Conservation (phyloP, 2,888 invertebrate species). For the Laspeyria flexula region DNA sequence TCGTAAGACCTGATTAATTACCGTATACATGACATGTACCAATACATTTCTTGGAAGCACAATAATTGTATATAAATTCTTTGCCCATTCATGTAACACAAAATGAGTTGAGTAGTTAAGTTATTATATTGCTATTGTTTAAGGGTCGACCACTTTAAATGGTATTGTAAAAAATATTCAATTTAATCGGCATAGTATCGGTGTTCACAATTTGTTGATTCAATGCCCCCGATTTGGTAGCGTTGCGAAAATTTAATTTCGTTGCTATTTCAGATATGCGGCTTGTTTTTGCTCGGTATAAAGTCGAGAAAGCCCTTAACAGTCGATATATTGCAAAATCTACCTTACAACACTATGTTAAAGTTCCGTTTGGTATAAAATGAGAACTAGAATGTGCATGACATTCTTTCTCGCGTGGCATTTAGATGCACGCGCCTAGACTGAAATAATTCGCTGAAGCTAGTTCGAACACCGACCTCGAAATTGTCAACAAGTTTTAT, state of each 20-base stretch:
- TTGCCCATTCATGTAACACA: conserved; percentile 59
- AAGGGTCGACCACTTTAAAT: conserved; percentile 49
- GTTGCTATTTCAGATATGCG: conserved; percentile 42
- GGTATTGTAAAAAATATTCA: conserved; percentile 51
- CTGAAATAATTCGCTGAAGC: conserved; percentile 34
- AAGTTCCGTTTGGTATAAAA: conserved; percentile 9
- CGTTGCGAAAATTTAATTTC: conserved; percentile 40
- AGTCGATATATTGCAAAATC: not conserved
- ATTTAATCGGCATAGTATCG: conserved; percentile 53
- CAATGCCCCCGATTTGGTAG: conserved; percentile 33
- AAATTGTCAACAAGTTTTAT: conserved; percentile 18
- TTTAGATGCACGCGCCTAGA: conserved; percentile 31
- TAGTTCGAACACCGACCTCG: conserved; percentile 29
- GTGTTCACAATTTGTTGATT: conserved; percentile 50
- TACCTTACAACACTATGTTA: not conserved
- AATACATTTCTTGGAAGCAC: conserved; percentile 51
- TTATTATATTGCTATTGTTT: conserved; percentile 73
- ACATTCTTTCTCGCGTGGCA: conserved; percentile 40
- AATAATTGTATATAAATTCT: conserved; percentile 68
- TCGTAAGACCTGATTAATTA: conserved; percentile 39
- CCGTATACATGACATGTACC: conserved; percentile 20
- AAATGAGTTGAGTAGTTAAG: conserved; percentile 70
- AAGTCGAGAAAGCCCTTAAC: conserved; percentile 14
- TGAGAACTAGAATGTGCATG: conserved; percentile 13
- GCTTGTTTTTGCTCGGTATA: conserved; percentile 27